Percentiles rank a stretch among this genome's conserved stretches.
phyloP scores from a whole-genome alignment of 37 sponge, comb jelly and placozoan genomes.

The Tethya wilhelma region DNA sequence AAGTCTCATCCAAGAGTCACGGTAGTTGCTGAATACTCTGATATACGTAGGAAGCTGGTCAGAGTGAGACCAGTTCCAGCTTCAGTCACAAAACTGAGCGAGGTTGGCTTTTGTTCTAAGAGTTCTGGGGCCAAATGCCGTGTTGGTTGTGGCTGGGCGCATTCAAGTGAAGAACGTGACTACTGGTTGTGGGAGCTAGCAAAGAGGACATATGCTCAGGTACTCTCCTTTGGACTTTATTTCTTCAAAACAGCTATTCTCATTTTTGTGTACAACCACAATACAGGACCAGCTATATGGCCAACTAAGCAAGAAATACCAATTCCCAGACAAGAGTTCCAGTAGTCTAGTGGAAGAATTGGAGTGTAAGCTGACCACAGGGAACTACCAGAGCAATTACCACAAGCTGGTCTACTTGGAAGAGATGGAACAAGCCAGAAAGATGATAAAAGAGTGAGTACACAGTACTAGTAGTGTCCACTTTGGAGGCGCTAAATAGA shows the following conservation, averaged over 20 bases:
- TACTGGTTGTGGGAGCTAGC: constrained; percentile 15
- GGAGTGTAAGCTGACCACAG: not conserved
- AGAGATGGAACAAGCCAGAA: not conserved
- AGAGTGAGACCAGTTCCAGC: not conserved
- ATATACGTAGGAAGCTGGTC: not conserved
- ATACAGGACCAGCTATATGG: not conserved
- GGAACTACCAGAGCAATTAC: constrained; percentile 1
- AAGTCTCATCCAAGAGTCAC: not conserved
- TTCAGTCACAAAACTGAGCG: not conserved
- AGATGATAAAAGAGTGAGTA: constrained; percentile 13
- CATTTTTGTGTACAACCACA: not conserved
- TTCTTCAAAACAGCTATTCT: not conserved
- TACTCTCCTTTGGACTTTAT: not conserved
- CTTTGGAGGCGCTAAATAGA: too few species aligned
- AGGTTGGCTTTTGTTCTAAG: not conserved
- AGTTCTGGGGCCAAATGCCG: not conserved
- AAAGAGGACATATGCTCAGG: not conserved
- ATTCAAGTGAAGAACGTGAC: not conserved
- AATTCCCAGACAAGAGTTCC: not conserved
- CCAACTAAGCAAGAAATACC: not conserved
- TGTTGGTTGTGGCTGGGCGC: not conserved
- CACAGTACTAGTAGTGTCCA: too few species aligned
- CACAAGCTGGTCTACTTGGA: constrained; percentile 21
- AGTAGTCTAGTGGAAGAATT: not conserved
- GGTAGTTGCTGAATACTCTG: not conserved